These are phyloP conservation scores for Pharmacophagus antenor DNA, from an alignment of 2,888 invertebrate species.

Conservation along the genomic window DNA sequence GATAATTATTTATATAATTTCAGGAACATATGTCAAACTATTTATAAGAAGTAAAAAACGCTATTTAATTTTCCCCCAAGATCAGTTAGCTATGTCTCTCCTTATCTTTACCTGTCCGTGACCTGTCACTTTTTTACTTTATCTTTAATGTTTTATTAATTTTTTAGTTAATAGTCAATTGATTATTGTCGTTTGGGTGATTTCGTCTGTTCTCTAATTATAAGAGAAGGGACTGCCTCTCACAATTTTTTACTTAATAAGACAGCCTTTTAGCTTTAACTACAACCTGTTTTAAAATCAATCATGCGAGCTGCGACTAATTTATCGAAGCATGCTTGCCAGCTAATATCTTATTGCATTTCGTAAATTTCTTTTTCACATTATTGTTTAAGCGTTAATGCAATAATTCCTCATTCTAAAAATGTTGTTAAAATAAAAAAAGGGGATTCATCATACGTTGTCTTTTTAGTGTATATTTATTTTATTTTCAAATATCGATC, in stretches of 20 bases:
- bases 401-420: not conserved
- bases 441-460: too few species aligned
- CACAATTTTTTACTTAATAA: conserved; percentile 4
- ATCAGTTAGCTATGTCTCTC: not conserved
- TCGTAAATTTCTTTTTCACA: not conserved
- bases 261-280: conserved; percentile 1
- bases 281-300: not conserved
- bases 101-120: not conserved
- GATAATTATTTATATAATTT: too few species aligned
- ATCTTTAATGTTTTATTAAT: not conserved
- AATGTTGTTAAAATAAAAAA: too few species aligned
- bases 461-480: too few species aligned
- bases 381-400: not conserved
- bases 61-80: too few species aligned
- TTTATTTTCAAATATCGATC: too few species aligned
- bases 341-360: not conserved
- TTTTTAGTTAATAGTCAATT: not conserved
- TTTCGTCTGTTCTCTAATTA: conserved; percentile 1
- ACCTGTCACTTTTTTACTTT: not conserved
- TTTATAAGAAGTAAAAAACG: too few species aligned
- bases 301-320: not conserved
- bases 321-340: not conserved
- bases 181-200: not conserved
- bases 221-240: not conserved
- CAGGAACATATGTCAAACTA: too few species aligned